These are phyloP conservation scores for Junonia oenone DNA, from an alignment of 2,888 invertebrate species.

Conservation along the genomic window DNA sequence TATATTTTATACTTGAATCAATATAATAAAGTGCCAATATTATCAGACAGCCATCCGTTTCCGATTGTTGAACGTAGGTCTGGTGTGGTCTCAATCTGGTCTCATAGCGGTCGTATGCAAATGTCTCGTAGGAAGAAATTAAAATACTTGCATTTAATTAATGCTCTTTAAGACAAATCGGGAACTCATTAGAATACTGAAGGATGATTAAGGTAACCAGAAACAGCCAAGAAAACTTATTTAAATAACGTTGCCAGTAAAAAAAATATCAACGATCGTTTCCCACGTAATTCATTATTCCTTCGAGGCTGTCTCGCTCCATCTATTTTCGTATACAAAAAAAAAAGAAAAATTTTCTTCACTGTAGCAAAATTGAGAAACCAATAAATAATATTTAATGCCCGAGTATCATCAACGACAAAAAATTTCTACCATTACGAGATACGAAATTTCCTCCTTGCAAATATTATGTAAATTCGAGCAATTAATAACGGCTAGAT, in stretches of 20 bases:
- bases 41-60: not conserved
- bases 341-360: not conserved
- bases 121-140: constrained; percentile 21
- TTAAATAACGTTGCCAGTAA: not conserved
- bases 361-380: not conserved
- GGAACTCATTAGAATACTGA: constrained; percentile 23
- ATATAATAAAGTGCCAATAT: not conserved
- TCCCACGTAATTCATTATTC: not conserved
- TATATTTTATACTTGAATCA: too few relatives aligned
- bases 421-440: not conserved
- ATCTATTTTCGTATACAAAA: not conserved
- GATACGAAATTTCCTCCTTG: not conserved
- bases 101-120: constrained; percentile 19
- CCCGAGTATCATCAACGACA: not conserved
- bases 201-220: constrained; percentile 15
- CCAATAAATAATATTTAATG: not conserved
- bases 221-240: not conserved
- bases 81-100: not conserved
- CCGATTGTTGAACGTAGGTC: not conserved
- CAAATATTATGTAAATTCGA: constrained; percentile 11
- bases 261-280: not conserved
- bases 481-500: constrained; percentile 15
- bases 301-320: not conserved
- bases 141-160: constrained; percentile 28
- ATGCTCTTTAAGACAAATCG: constrained; percentile 14